phyloP scores from a whole-genome alignment of 2,113 vertebrate species.

The Calidris pugnax region DNA sequence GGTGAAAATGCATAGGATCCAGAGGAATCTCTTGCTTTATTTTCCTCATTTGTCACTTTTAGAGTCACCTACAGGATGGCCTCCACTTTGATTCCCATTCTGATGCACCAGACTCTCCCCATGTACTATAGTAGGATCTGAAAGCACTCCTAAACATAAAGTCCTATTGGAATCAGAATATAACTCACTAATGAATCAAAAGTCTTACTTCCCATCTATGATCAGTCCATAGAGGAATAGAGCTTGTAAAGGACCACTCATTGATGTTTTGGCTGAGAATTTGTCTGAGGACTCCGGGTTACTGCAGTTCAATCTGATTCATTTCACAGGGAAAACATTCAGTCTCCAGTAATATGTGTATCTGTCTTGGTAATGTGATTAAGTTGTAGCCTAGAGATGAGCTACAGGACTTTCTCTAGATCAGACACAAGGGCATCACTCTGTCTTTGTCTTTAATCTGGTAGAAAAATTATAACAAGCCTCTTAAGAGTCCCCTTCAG shows the following conservation, averaged over 20 bases:
- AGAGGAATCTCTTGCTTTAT: not conserved
- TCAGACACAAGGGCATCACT: not conserved
- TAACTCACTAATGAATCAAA: not conserved
- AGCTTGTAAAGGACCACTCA: not conserved
- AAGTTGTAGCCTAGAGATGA: not conserved
- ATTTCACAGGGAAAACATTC: not conserved
- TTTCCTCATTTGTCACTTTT: not conserved
- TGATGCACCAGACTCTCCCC: not conserved
- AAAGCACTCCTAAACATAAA: not conserved
- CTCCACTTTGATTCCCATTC: not conserved
- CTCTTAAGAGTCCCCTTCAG: not conserved
- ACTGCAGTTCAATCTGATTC: not conserved
- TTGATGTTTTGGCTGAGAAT: not conserved
- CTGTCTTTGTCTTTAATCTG: not conserved
- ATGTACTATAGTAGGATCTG: not conserved
- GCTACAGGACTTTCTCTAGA: not conserved
- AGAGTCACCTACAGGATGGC: not conserved
- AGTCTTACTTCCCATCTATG: not conserved
- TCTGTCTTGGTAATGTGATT: not conserved
- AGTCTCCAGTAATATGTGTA: not conserved
- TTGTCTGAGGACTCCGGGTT: not conserved
- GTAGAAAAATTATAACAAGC: not conserved
- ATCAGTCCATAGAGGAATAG: not conserved
- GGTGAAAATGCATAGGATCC: not conserved
- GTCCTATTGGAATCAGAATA: not conserved